Conservation (phyloP, 2,888 invertebrate species). For the Lithophane socia region DNA sequence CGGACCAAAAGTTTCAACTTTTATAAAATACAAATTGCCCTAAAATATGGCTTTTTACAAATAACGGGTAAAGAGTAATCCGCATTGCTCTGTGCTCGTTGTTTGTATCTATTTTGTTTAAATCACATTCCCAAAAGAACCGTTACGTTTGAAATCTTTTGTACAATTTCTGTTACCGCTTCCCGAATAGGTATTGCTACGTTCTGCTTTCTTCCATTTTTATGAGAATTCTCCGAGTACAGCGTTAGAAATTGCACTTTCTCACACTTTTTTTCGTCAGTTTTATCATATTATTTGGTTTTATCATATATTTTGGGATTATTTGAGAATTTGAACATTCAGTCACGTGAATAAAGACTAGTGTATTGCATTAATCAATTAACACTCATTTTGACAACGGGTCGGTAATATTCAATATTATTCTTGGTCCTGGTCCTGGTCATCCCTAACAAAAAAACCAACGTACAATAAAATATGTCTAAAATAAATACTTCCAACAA, state of each 20-base stretch:
- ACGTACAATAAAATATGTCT: background rate
- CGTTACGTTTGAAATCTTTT: constrained; percentile 4
- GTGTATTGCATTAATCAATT: background rate
- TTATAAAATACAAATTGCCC: constrained; percentile 25
- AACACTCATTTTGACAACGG: background rate
- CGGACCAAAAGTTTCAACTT: constrained; percentile 6
- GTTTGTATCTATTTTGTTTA: constrained; percentile 12
- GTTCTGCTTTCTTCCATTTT: constrained; percentile 32
- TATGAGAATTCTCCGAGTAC: constrained; percentile 26
- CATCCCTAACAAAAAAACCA: background rate
- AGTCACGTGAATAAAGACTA: background rate
- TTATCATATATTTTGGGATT: background rate
- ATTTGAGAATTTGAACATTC: background rate
- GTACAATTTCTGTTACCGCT: constrained; percentile 6
- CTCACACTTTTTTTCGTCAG: background rate
- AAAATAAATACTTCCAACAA: constrained; percentile 3
- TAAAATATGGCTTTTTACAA: constrained; percentile 26
- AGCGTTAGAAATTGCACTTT: background rate
- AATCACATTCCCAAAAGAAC: constrained; percentile 25
- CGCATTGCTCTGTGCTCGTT: background rate
- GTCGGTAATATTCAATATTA: no score
- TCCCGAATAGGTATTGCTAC: background rate
- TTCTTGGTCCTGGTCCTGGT: no score
- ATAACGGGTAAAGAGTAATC: background rate
- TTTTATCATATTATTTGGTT: background rate